Conservation (phyloP, 2,888 invertebrate genomes). For the Torymus auratus region DNA sequence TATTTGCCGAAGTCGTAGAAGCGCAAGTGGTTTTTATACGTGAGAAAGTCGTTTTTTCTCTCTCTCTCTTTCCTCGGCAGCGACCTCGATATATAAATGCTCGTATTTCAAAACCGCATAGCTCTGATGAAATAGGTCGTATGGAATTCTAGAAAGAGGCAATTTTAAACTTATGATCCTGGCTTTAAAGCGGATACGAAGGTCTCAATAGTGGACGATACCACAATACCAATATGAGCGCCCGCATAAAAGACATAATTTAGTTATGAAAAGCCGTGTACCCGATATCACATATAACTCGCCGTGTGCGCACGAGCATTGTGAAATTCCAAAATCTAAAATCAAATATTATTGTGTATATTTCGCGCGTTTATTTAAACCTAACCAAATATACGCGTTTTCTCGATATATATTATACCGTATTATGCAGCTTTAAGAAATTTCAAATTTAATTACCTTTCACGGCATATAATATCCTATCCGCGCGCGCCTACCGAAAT, state of each 20-base stretch:
- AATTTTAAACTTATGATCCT: conserved; percentile 16
- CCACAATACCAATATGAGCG: neutral
- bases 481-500: too few species aligned
- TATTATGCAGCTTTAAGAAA: too few species aligned
- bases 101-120: conserved; percentile 36
- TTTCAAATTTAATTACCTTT: too few species aligned
- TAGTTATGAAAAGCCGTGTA: neutral
- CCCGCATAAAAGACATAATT: neutral
- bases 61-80: neutral
- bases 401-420: too few species aligned
- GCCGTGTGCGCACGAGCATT: too few species aligned
- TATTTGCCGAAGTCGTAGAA: neutral
- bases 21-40: neutral
- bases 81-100: conserved; percentile 29
- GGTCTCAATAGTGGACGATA: neutral
- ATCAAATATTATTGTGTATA: too few species aligned
- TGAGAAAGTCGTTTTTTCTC: neutral
- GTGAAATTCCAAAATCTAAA: too few species aligned
- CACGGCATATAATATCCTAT: too few species aligned
- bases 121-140: conserved; percentile 29
- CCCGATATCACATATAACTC: too few species aligned
- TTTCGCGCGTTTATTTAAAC: too few species aligned
- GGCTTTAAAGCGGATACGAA: conserved; percentile 10
- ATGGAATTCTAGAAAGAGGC: conserved; percentile 31
- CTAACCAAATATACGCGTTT: too few species aligned